These are phyloP conservation scores for Corythaeola cristata DNA, from an alignment of 2,113 vertebrate genomes.

Conservation along the genomic window DNA sequence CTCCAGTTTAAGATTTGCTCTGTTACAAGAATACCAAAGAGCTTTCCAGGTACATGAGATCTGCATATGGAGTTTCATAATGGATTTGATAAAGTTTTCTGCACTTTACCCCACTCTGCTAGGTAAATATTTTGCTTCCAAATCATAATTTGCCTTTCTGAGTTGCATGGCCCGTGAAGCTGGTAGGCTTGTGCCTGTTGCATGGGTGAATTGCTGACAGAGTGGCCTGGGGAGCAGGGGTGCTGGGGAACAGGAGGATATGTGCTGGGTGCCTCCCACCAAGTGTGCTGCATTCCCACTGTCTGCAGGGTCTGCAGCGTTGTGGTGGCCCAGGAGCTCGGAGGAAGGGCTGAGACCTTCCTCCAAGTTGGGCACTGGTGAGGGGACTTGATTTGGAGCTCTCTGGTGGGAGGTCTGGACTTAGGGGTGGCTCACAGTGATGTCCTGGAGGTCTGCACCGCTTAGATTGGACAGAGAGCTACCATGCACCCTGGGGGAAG, in stretches of 20 bases:
- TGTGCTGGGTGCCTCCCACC: rapidly evolving
- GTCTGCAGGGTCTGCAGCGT: not conserved
- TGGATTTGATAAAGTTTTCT: conserved; percentile 12
- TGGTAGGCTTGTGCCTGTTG: rapidly evolving
- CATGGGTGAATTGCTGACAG: not conserved
- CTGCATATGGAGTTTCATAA: not conserved
- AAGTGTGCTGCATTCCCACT: rapidly evolving
- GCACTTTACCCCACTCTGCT: not conserved
- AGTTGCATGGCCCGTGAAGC: rapidly evolving
- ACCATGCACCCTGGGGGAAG: not conserved
- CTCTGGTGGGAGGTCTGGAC: not conserved
- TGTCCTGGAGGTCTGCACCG: not conserved
- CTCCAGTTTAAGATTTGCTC: not conserved
- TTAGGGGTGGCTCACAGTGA: not conserved
- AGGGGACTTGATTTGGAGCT: not conserved
- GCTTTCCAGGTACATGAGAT: not conserved
- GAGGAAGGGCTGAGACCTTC: not conserved
- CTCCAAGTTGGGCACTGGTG: not conserved
- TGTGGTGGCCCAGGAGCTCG: not conserved
- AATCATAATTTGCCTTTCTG: not conserved
- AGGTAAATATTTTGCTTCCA: conserved; percentile 19
- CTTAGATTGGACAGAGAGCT: not conserved
- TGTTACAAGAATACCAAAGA: not conserved
- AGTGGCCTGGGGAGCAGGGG: not conserved
- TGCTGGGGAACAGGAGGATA: not conserved